Percentiles rank a stretch among this genome's conserved stretches.
These are phyloP conservation scores for Erpobdella octoculata DNA, from an alignment of 2,888 invertebrate species.

Conservation along the genomic window DNA sequence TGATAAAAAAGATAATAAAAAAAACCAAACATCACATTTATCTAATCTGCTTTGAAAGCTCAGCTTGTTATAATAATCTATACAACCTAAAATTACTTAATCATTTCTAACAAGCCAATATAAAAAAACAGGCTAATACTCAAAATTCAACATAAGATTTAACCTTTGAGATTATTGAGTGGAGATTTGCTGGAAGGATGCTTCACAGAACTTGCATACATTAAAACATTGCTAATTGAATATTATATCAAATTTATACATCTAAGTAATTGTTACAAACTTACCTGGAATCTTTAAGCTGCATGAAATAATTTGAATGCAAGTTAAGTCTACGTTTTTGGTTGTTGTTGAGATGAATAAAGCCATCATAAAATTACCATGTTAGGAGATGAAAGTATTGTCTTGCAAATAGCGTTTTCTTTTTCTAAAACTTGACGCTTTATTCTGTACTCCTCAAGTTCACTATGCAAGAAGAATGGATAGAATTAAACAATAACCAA, in stretches of 20 bases:
- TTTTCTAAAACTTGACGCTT: neutral
- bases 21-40: no score
- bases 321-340: no score
- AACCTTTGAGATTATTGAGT: neutral
- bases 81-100: no score
- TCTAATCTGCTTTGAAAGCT: no score
- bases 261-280: no score
- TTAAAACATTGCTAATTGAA: neutral
- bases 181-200: slow-evolving; percentile 3
- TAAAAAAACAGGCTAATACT: no score
- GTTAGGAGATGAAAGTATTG: neutral
- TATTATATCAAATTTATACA: neutral
- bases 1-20: no score
- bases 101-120: no score
- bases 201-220: neutral
- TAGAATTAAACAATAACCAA: neutral
- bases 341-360: no score
- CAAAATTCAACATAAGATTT: no score
- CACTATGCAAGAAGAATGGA: neutral
- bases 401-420: slow-evolving; percentile 7
- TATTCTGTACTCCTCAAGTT: slow-evolving; percentile 5
- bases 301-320: neutral
- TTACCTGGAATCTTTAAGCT: neutral
- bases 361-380: slow-evolving; percentile 3
- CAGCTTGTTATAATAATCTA: no score